These are phyloP conservation scores for Drosophila tsacasi DNA, from an alignment of 1,140 invertebrate species.

Conservation along the genomic window DNA sequence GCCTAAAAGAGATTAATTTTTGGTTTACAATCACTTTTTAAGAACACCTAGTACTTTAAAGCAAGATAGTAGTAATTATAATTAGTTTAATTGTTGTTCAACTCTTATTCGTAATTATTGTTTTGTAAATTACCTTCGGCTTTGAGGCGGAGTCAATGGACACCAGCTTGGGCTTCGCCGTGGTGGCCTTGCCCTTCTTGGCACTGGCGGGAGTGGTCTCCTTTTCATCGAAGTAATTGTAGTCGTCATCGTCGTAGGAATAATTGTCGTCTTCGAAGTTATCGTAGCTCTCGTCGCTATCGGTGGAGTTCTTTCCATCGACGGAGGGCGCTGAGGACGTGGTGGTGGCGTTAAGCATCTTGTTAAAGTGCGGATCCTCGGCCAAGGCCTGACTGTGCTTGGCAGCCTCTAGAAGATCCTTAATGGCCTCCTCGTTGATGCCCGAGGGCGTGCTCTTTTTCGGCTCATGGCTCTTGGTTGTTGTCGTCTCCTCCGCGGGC, in stretches of 20 bases:
- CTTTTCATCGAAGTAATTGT: conserved; percentile 52
- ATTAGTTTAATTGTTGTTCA: not conserved
- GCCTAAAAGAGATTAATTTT: conserved; percentile 6
- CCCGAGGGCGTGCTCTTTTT: conserved; percentile 18
- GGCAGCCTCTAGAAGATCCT: conserved; percentile 75
- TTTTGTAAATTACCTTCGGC: conserved; percentile 45
- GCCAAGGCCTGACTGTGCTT: conserved; percentile 73
- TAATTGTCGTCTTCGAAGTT: conserved; percentile 46
- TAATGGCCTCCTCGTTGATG: conserved; percentile 65
- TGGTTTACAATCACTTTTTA: not conserved
- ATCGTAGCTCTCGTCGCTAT: conserved; percentile 59
- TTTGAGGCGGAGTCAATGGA: conserved; percentile 62
- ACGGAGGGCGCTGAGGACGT: not conserved
- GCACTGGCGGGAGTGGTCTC: conserved; percentile 42
- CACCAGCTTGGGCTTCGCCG: conserved; percentile 54
- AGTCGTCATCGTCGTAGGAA: conserved; percentile 49
- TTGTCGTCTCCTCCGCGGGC: conserved; percentile 20
- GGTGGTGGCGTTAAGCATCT: conserved; percentile 63
- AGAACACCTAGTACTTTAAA: not conserved
- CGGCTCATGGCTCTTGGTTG: conserved; percentile 36
- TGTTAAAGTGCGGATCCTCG: conserved; percentile 80
- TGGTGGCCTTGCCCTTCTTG: conserved; percentile 57
- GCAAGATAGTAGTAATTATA: not conserved
- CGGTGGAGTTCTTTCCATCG: conserved; percentile 47
- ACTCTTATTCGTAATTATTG: not conserved